Base-by-base conservation (phyloP, 1,140 invertebrate species). In the Anthonomus grandis region DNA sequence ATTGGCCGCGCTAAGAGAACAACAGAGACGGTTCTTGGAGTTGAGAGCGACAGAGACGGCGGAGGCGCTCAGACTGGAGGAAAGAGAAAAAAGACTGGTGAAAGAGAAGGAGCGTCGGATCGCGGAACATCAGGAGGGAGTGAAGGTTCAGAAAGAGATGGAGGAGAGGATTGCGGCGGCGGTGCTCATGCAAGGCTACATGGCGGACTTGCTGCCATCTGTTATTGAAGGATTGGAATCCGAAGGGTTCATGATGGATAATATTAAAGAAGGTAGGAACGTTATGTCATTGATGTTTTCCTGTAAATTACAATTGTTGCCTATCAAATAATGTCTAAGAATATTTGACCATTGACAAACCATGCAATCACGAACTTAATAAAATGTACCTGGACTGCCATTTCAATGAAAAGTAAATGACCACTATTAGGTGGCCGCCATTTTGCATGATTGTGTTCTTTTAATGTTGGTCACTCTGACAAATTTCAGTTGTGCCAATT, bases 101-200 rank as follows among this genome's bases (percentile, higher is more conserved):
- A 69, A 70, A 53, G 74, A 78, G 10, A 75, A 83, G 78, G 76
- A 81, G 62, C 73, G 76, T 47, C 75, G 80, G 49, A 76, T 81
- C 51, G 76, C 68, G 62, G 81, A 83, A 70, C 81, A 78, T 59
- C 80, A 77, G 39, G 75, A 77, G 56, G 81, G 79, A 17, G 64
- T 73, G 22, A 73, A 72, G 60, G 74, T 79, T 15, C 83, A 87
- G 60, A 75, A 81, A 68, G 86, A 89, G 75, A 85, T 85, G 57
- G 84, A 89, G 62, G 84, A 88, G 74, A 82, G 89, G 37, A 85
- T 91, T 27, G 90, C 90, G 2, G 90, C 89, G 1, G 82, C 86
- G 13, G 83, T 87, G 42, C 80, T 94, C 54, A 82, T 92, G 59
- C 87, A 89, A 57, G 89, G 86, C 48, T 91, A 93, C 72, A 83